Evolutionary conservation across 2,113 vertebrate genomes (phyloP).

Genomic region (Oncorhynchus gorbuscha): DNA sequence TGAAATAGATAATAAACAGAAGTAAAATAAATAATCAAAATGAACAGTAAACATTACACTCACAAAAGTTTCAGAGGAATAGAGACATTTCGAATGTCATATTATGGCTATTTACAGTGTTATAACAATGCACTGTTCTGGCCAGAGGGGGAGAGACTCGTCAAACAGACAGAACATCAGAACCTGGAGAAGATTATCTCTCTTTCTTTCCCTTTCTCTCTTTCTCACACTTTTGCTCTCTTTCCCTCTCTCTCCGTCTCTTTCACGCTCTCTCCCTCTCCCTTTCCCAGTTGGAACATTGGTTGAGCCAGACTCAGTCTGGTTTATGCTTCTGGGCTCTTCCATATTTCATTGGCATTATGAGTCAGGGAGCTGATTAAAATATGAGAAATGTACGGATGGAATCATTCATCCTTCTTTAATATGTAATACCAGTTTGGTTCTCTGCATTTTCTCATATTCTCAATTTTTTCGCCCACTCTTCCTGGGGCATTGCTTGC

Average conservation of each 20-base stretch:
- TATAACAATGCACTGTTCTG: too few species aligned
- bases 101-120: too few species aligned
- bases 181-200: not conserved
- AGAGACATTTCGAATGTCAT: too few species aligned
- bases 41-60: too few species aligned
- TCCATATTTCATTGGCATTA: conserved; percentile 61
- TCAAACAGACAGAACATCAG: too few species aligned
- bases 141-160: too few species aligned
- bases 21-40: too few species aligned
- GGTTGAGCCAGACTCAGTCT: not conserved
- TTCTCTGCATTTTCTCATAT: conserved; percentile 42
- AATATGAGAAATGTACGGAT: conserved; percentile 46
- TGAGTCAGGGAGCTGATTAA: conserved; percentile 57
- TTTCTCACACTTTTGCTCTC: conserved; percentile 17
- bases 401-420: conserved; percentile 48
- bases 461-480: conserved; percentile 42
- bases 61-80: too few species aligned
- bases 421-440: conserved; percentile 53
- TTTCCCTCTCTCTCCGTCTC: not conserved
- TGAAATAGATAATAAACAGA: too few species aligned
- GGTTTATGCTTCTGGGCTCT: conserved; percentile 41
- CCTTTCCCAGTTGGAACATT: not conserved
- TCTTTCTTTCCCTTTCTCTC: conserved; percentile 15
- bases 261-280: not conserved
- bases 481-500: conserved; percentile 42